Conservation (phyloP, 1,140 invertebrate genomes). For the Physella acuta region DNA sequence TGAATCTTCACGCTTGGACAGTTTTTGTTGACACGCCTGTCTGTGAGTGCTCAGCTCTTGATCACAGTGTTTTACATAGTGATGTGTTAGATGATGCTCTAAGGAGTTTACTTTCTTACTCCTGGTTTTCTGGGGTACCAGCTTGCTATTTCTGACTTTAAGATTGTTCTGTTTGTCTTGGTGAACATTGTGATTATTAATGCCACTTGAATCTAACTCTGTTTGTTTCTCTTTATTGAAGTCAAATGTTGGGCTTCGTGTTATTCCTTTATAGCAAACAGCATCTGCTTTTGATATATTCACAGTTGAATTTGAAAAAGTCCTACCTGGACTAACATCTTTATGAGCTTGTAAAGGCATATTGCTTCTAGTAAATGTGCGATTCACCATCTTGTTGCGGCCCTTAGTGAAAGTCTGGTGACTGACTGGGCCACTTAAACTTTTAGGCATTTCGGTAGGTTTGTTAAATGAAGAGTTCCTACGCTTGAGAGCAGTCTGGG, state of each 20-base stretch:
- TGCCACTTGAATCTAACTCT: too few relatives aligned
- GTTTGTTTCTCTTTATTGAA: too few relatives aligned
- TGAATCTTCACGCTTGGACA: slow-evolving; percentile 4
- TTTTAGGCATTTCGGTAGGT: background rate
- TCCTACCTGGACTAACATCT: background rate
- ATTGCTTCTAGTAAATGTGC: background rate
- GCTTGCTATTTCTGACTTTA: background rate
- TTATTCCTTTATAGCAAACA: too few relatives aligned
- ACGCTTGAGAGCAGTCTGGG: background rate
- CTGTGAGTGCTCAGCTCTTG: background rate
- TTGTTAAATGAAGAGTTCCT: background rate
- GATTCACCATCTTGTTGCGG: slow-evolving; percentile 7
- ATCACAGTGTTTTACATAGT: background rate
- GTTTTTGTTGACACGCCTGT: too few relatives aligned
- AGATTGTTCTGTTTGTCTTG: background rate
- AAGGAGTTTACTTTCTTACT: background rate
- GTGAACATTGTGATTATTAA: background rate
- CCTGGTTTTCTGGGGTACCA: background rate
- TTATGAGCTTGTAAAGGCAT: background rate
- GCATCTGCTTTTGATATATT: slow-evolving; percentile 4
- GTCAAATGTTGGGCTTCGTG: too few relatives aligned
- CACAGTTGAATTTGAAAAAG: slow-evolving; percentile 12
- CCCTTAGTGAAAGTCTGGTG: background rate
- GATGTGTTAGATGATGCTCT: background rate
- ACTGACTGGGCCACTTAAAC: slow-evolving; percentile 7